phyloP scores from a whole-genome alignment of 2,113 vertebrate genomes.

The Sarotherodon lohbergeri region DNA sequence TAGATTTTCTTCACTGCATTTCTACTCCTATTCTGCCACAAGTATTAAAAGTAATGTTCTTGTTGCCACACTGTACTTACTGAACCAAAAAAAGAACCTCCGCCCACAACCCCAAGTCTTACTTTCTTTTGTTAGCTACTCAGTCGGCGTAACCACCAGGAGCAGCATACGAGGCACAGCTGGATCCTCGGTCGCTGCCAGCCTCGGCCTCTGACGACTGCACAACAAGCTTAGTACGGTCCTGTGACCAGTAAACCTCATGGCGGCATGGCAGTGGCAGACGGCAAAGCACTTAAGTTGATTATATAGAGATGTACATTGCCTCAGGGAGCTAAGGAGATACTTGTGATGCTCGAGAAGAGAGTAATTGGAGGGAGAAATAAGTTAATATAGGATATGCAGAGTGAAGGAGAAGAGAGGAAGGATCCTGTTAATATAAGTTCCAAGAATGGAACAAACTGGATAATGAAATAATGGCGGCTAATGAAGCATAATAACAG shows the following conservation, averaged over 20 bases:
- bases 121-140: constrained; percentile 1
- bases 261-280: constrained; percentile 34
- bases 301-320: constrained; percentile 56
- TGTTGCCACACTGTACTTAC: not conserved
- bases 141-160: not conserved
- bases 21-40: not conserved
- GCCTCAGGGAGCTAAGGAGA: constrained; percentile 13
- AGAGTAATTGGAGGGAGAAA: not conserved
- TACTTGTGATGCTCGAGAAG: not conserved
- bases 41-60: not conserved
- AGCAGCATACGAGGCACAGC: not conserved
- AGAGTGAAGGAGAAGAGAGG: not conserved
- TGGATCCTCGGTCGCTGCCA: not conserved
- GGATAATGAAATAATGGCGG: not conserved
- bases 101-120: not conserved
- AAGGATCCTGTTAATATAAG: not conserved
- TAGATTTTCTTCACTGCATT: not conserved
- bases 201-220: not conserved
- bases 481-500: not conserved
- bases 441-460: not conserved
- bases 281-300: constrained; percentile 46
- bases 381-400: not conserved
- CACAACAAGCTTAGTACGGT: constrained; percentile 9
- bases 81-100: not conserved
- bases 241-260: constrained; percentile 42